Evolutionary conservation across 1,140 invertebrate genomes (phyloP), one percentile per base, ranked within the genome.

Genomic region (Drosophila burlai): DNA sequence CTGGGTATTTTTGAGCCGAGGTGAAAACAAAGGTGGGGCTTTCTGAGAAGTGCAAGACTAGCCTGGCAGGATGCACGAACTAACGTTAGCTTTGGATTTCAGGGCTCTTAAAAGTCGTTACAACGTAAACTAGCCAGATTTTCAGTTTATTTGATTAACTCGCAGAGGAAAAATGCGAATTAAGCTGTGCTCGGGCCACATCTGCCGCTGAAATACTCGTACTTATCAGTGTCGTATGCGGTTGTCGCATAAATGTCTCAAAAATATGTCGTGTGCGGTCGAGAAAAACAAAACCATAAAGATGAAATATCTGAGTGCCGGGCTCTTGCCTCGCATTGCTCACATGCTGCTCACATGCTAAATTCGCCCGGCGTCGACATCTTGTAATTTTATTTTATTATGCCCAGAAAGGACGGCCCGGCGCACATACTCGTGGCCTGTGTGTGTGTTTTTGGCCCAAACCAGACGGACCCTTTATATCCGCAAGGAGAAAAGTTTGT

Each of bases 331-430:
- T 60, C 59, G 57, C 55, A 59, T 75, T 62, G 58, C 68, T 67
- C 81, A 83, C 60, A 67, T 65, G 42, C 65, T 40, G 31, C 52
- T 26, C 66, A 38, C 42, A 84, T 81, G 79, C 58, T 67, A 65
- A 59, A 61, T 47, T 83, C 65, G 34, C 24, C 38, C 63, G 55
- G 47, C 58, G 83, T 71, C 65, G 62, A 83, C 81, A 79, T 75
- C 72, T 87, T 71, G 83, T 80, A 87, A 80, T 86, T 79, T 79
- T 73, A 87, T 86, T 86, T 87, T 87, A 87, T 86, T 80, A 83
- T 50, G 43, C 55, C 57, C 57, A 63, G 66, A 45, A 71, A 50
- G 57, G 69, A 86, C 60, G 62, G 42, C 31, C 42, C 34, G 52
- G 46, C 15, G 2, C 54, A 40, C 36, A 24, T 29, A 47, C 59